Percentiles rank a stretch among this genome's conserved stretches.
phyloP scores from a whole-genome alignment of 1,140 invertebrate species.

The Paralvinella palmiformis region DNA sequence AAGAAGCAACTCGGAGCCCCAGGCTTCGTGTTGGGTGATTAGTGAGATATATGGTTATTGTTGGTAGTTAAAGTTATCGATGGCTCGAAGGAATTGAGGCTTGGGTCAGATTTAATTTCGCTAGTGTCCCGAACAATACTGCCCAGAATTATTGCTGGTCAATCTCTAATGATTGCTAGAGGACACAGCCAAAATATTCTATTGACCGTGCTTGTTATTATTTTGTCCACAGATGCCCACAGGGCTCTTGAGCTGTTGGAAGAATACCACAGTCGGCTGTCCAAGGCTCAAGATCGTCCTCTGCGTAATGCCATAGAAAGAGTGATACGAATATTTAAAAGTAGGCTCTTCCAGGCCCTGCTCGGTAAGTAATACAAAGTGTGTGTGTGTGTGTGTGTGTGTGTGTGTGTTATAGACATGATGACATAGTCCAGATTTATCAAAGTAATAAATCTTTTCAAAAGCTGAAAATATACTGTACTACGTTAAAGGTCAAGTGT shows the following conservation, averaged over 20 bases:
- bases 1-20: too few relatives aligned
- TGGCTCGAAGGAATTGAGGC: background rate
- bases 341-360: conserved; percentile 90
- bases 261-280: conserved; percentile 90
- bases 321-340: conserved; percentile 96
- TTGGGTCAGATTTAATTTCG: background rate
- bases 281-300: conserved; percentile 85
- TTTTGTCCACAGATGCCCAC: conserved; percentile 75
- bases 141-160: background rate
- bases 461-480: too few relatives aligned
- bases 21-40: too few relatives aligned
- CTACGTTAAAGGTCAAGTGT: too few relatives aligned
- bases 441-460: background rate
- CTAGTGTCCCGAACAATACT: background rate
- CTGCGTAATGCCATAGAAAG: conserved; percentile 90
- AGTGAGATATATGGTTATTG: too few relatives aligned
- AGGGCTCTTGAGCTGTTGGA: conserved; percentile 92
- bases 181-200: too few relatives aligned
- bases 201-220: too few relatives aligned
- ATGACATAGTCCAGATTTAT: background rate
- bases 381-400: too few relatives aligned
- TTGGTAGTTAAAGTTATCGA: background rate
- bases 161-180: background rate
- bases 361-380: conserved; percentile 68
- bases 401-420: background rate